Evolutionary conservation across 2,113 vertebrate species (phyloP).

Genomic region (Istiophorus platypterus): DNA sequence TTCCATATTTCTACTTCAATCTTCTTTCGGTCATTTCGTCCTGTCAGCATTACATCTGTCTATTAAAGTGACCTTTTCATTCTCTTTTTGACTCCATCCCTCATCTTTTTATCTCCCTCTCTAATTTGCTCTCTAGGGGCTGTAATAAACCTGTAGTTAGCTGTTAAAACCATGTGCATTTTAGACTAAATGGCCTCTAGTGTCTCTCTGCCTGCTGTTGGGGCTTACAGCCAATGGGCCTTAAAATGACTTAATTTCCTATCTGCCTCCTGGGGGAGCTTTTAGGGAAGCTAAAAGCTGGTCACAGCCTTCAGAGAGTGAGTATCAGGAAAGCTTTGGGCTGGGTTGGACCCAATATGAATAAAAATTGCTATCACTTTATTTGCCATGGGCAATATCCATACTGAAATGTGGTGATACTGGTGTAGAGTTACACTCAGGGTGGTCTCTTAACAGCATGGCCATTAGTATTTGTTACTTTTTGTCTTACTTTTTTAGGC

Average conservation of each 20-base stretch:
- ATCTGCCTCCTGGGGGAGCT: slow-evolving; percentile 69
- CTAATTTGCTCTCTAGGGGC: slow-evolving; percentile 41
- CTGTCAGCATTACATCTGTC: slow-evolving; percentile 27
- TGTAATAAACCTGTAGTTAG: slow-evolving; percentile 75
- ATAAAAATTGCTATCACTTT: slow-evolving; percentile 43
- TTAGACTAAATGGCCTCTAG: slow-evolving; percentile 70
- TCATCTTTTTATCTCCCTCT: slow-evolving; percentile 57
- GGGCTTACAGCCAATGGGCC: slow-evolving; percentile 74
- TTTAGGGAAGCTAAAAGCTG: slow-evolving; percentile 64
- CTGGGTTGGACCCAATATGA: slow-evolving; percentile 34
- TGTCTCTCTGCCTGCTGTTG: slow-evolving; percentile 67
- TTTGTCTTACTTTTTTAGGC: not conserved
- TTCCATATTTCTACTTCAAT: slow-evolving; percentile 7
- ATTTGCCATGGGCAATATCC: slow-evolving; percentile 12
- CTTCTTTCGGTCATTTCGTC: slow-evolving; percentile 25
- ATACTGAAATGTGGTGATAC: slow-evolving; percentile 14
- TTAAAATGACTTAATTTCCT: slow-evolving; percentile 80
- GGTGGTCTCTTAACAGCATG: not conserved
- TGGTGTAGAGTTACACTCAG: not conserved
- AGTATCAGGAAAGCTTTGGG: slow-evolving; percentile 47
- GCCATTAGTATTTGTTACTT: slow-evolving; percentile 2
- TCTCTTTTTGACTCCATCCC: slow-evolving; percentile 22
- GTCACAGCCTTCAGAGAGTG: slow-evolving; percentile 59
- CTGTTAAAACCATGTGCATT: slow-evolving; percentile 71
- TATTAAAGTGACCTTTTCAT: slow-evolving; percentile 36